Percentiles rank a stretch among this genome's conserved stretches.
phyloP scores from a whole-genome alignment of 2,888 invertebrate species.

The Drosophila ezoana region DNA sequence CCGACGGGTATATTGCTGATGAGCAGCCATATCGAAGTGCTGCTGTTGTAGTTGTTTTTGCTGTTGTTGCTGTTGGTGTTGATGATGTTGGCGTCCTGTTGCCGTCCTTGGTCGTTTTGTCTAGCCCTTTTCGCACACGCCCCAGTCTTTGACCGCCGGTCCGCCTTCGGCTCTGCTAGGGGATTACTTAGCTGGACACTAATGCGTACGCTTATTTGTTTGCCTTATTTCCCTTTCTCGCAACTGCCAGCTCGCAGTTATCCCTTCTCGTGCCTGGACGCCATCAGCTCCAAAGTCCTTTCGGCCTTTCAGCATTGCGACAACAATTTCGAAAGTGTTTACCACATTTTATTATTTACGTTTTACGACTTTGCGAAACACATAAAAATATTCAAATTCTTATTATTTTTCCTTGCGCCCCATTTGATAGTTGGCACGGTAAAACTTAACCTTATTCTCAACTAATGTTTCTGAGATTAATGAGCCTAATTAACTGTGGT shows the following conservation, averaged over 20 bases:
- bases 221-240: constrained; percentile 45
- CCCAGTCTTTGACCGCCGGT: constrained; percentile 49
- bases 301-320: constrained; percentile 46
- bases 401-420: constrained; percentile 1
- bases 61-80: constrained; percentile 15
- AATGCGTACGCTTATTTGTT: constrained; percentile 78
- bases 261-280: constrained; percentile 61
- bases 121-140: constrained; percentile 66
- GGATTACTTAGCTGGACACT: constrained; percentile 78
- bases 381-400: constrained; percentile 57
- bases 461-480: not conserved
- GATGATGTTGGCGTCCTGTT: constrained; percentile 45
- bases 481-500: not conserved
- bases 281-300: constrained; percentile 53
- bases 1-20: constrained; percentile 67
- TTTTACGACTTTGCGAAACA: constrained; percentile 49
- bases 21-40: constrained; percentile 55
- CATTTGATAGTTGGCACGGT: not conserved
- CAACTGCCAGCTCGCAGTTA: constrained; percentile 9
- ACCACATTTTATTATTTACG: constrained; percentile 71
- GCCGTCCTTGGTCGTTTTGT: constrained; percentile 39
- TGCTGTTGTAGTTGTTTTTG: constrained; percentile 5
- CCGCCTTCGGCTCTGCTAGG: constrained; percentile 48
- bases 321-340: constrained; percentile 54
- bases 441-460: constrained; percentile 3